A percentile compares a stretch with the other conserved stretches of the same genome.
Evolutionary conservation across 2,113 vertebrate species (phyloP).

Genomic region (Capricornis sumatraensis): DNA sequence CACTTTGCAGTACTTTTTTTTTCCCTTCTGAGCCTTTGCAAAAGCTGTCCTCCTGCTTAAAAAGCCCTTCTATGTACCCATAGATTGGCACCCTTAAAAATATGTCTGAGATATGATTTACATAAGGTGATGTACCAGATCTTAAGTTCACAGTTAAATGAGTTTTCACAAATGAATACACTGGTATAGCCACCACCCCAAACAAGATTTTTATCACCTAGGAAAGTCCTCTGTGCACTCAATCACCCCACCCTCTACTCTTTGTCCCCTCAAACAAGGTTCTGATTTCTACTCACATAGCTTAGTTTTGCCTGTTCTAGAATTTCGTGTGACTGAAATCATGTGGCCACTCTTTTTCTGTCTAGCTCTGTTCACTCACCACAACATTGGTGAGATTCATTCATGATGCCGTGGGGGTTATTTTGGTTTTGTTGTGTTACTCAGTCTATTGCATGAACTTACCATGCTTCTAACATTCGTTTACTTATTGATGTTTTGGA

Average conservation of each 20-base stretch:
- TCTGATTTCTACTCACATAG: background rate
- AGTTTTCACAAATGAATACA: background rate
- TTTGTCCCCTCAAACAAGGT: background rate
- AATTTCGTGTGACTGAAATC: background rate
- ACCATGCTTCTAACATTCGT: background rate
- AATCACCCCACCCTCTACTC: background rate
- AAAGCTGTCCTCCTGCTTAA: background rate
- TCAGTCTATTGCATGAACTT: background rate
- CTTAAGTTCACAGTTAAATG: background rate
- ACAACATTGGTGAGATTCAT: background rate
- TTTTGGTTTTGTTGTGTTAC: background rate
- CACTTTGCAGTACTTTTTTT: background rate
- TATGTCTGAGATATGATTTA: background rate
- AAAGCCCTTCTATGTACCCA: background rate
- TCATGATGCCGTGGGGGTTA: background rate
- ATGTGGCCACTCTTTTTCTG: background rate
- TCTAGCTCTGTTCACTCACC: background rate
- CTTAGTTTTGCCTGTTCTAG: background rate
- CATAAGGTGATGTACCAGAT: background rate
- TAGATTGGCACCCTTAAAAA: background rate
- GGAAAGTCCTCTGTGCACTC: background rate
- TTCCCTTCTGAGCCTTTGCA: background rate
- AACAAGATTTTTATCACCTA: background rate
- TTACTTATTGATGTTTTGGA: background rate
- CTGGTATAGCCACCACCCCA: background rate